phyloP scores from a whole-genome alignment of 2,113 vertebrate species.

The Agelaius phoeniceus region DNA sequence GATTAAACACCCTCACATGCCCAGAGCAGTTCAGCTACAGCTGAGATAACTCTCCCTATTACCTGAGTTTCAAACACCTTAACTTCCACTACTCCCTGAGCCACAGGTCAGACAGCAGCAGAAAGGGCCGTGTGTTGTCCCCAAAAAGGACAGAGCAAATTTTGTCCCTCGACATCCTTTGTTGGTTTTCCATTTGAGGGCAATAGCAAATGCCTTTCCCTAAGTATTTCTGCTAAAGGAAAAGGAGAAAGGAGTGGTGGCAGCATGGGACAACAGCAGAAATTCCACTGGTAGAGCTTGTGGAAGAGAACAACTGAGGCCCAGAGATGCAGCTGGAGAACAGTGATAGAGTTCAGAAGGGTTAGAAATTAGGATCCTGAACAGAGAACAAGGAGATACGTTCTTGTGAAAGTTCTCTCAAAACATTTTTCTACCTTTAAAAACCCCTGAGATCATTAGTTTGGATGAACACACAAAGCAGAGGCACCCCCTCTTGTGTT shows the following conservation, averaged over 20 bases:
- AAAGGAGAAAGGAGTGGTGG: background rate
- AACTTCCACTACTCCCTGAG: background rate
- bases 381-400: background rate
- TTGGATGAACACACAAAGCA: background rate
- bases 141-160: background rate
- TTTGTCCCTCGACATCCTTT: background rate
- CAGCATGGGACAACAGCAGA: background rate
- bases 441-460: background rate
- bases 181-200: background rate
- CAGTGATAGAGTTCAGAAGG: background rate
- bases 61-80: background rate
- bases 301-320: background rate
- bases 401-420: background rate
- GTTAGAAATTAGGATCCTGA: background rate
- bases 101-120: background rate
- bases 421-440: background rate
- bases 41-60: background rate
- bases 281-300: background rate
- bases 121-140: background rate
- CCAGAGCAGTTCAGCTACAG: background rate
- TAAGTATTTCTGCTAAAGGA: background rate
- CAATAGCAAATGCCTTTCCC: background rate
- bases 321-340: background rate
- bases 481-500: background rate
- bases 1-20: background rate